Base-by-base conservation (phyloP, 2,888 invertebrate species). In the Epicampocera succincta region DNA sequence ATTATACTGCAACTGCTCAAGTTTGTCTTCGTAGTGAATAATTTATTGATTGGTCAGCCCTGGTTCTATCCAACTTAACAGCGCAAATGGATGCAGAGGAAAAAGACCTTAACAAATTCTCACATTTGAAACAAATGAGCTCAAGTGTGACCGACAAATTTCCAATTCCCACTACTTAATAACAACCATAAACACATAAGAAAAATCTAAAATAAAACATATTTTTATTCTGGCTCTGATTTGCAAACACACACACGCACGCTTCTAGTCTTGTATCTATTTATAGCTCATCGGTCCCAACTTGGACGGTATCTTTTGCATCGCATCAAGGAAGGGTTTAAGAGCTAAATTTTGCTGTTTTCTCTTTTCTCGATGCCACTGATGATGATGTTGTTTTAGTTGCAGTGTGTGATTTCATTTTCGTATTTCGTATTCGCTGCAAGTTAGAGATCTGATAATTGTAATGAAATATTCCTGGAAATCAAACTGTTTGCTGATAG, bases 401-500 rank as follows among this genome's bases (percentile, higher is more conserved):
- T 63, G 42, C 50, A 46, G 17, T 63, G 33, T 77, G 66, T 52
- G 52, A 77, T 65, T 69, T 66, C 50, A 79, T 78, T 69, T 77
- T 56, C 3, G 44, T 54, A 46, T 65, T 29, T 80, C n/a, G n/a
- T n/a, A n/a, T n/a, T 58, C 13, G 29, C 69, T 83, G 79, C 77
- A 68, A 74, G 65, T 80, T 84, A 83, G 72, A 52, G 73, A 77
- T 78, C 76, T 83, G 75, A 74, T 85, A 83, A 56, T 83, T 87
- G 88, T 87, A 89, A 88, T 88, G 86, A 87, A 88, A 88, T 89
- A 89, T 88, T 88, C 89, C 88, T 88, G 88, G 89, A 84, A 89
- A 88, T 74, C 54, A 61, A 75, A 81, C 42, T 33, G 56, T 66
- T 61, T 73, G 61, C 46, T 73, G 33, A 73, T 52, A 66, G 46